phyloP scores from a whole-genome alignment of 2,113 vertebrate genomes.

The Sciurus niger region DNA sequence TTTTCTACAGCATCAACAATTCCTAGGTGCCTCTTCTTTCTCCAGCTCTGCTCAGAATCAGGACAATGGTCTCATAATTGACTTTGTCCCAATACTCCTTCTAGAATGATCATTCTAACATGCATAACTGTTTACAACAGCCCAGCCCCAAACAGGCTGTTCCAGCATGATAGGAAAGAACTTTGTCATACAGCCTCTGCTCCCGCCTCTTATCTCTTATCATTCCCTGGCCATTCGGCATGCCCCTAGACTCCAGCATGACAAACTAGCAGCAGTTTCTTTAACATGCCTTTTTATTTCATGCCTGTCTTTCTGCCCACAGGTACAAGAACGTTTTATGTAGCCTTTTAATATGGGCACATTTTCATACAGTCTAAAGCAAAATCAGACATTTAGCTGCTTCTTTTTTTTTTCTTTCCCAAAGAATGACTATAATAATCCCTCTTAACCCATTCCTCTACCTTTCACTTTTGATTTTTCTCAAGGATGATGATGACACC shows the following conservation, averaged over 20 bases:
- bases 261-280: background rate
- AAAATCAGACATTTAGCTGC: background rate
- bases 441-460: background rate
- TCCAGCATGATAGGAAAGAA: background rate
- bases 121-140: background rate
- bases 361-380: conserved; percentile 13
- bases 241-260: background rate
- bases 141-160: background rate
- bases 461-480: conserved; percentile 36
- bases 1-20: background rate
- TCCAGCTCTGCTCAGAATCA: background rate
- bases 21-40: background rate
- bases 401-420: background rate
- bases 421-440: background rate
- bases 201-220: background rate
- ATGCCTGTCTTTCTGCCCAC: background rate
- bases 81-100: background rate
- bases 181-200: background rate
- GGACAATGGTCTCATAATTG: background rate
- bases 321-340: background rate
- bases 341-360: background rate
- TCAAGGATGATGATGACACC: background rate
- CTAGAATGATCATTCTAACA: background rate
- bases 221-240: background rate
- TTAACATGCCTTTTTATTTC: background rate